Evolutionary conservation across 2,797 vertebrate species (phyloP).

Genomic region (Acanthurus leucopareius): DNA sequence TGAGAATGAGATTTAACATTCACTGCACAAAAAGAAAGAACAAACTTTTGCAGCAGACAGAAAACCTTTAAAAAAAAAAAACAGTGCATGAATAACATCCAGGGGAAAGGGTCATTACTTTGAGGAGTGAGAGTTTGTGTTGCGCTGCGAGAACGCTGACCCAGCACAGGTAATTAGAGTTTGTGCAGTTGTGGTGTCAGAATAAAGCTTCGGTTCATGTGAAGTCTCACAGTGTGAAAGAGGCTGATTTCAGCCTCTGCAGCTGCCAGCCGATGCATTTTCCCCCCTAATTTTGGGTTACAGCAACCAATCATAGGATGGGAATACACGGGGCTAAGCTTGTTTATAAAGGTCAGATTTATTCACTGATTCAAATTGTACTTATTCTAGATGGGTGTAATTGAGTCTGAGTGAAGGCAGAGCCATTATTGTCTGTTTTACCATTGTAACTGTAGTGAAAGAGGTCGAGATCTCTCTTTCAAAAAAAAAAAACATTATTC

Average conservation of each 20-base stretch:
- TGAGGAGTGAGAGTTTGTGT: constrained; percentile 42
- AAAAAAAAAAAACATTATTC: constrained; percentile 20
- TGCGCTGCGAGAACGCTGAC: constrained; percentile 63
- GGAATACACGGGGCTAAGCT: constrained; percentile 11
- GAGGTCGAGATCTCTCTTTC: constrained; percentile 33
- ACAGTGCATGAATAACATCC: constrained; percentile 29
- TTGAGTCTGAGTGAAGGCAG: constrained; percentile 27
- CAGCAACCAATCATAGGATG: constrained; percentile 40
- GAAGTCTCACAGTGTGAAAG: constrained; percentile 59
- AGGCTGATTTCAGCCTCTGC: constrained; percentile 63
- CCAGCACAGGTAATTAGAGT: constrained; percentile 75
- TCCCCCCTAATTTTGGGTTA: constrained; percentile 21
- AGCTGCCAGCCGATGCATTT: constrained; percentile 39
- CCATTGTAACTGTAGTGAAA: constrained; percentile 26
- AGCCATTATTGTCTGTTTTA: constrained; percentile 23
- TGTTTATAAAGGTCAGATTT: constrained; percentile 49
- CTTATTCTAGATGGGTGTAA: constrained; percentile 30
- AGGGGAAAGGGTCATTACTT: constrained; percentile 43
- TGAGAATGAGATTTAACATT: not conserved
- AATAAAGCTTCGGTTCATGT: constrained; percentile 62
- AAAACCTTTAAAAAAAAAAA: constrained; percentile 32
- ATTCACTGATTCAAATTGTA: constrained; percentile 42
- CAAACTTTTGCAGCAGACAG: constrained; percentile 13
- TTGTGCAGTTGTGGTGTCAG: constrained; percentile 61
- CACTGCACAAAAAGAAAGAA: not conserved